Conservation (phyloP, 2,888 invertebrate genomes). For the Orthonevra nobilis region DNA sequence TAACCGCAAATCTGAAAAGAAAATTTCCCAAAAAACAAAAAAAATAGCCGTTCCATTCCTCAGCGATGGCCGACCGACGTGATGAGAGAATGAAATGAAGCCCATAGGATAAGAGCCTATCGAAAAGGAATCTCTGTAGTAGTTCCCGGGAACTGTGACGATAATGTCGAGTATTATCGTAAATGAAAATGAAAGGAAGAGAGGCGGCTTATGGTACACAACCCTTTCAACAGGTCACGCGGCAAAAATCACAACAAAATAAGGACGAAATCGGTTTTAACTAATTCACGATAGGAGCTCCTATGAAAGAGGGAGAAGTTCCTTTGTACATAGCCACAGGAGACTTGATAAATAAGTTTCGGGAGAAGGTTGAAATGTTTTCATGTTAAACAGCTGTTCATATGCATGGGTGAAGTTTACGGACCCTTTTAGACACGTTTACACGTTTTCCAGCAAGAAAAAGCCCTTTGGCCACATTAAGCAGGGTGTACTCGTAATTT, state of each 20-base stretch:
- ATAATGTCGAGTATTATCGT: conserved; percentile 56
- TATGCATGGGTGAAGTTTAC: no score
- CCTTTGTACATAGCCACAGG: no score
- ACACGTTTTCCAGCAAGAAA: no score
- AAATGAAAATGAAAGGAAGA: conserved; percentile 47
- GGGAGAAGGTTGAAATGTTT: no score
- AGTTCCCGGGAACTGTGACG: conserved; percentile 32
- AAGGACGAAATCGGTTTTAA: conserved; percentile 37
- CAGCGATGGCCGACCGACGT: conserved; percentile 36
- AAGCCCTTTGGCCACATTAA: no score
- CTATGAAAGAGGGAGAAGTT: no score
- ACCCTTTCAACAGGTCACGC: conserved; percentile 59
- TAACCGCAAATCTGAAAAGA: conserved; percentile 41
- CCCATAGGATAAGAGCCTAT: conserved; percentile 49
- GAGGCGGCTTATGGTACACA: conserved; percentile 33
- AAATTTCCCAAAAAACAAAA: conserved; percentile 17
- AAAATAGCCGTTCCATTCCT: conserved; percentile 58
- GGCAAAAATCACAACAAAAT: conserved; percentile 22
- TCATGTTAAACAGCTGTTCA: no score
- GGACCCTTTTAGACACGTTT: no score
- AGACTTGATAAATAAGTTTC: no score
- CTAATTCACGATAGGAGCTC: neutral
- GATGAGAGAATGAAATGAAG: conserved; percentile 64
- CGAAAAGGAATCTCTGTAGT: conserved; percentile 42
- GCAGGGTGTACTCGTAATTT: no score